A percentile compares a stretch with the other conserved stretches of the same genome.
phyloP scores from a whole-genome alignment of 2,888 invertebrate genomes.

The Yponomeuta evonymella region DNA sequence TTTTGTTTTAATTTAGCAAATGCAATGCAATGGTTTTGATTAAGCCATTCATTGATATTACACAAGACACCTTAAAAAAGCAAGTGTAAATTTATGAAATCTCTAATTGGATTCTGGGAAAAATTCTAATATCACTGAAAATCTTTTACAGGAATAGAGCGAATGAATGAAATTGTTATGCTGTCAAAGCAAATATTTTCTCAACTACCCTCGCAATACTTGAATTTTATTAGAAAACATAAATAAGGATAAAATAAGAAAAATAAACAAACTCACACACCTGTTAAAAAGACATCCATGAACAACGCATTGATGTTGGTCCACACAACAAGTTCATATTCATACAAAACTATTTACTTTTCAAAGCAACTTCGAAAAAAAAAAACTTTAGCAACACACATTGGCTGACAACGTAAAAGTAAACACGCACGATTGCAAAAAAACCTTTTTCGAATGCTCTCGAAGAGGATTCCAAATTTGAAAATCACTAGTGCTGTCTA shows the following conservation, averaged over 20 bases:
- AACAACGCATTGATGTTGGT: conserved; percentile 73
- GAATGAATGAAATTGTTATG: not conserved
- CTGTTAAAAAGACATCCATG: conserved; percentile 76
- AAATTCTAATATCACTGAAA: not conserved
- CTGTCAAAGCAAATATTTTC: not conserved
- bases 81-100: not conserved
- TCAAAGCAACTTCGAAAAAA: conserved; percentile 31
- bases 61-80: not conserved
- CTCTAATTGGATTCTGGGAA: not conserved
- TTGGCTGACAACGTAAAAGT: conserved; percentile 42
- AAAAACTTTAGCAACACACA: conserved; percentile 35
- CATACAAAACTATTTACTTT: conserved; percentile 50
- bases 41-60: not conserved
- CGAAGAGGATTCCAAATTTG: conserved; percentile 31
- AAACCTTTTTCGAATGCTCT: not conserved
- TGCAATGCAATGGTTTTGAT: not conserved
- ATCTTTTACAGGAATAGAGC: not conserved
- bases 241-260: not conserved
- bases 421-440: conserved; percentile 29
- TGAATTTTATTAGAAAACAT: not conserved
- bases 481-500: conserved; percentile 41
- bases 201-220: not conserved
- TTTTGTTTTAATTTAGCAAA: not conserved
- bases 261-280: conserved; percentile 49
- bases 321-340: conserved; percentile 72